A percentile compares a stretch with the other conserved stretches of the same genome.
phyloP scores from a whole-genome alignment of 2,113 vertebrate species.

The Antennarius striatus region DNA sequence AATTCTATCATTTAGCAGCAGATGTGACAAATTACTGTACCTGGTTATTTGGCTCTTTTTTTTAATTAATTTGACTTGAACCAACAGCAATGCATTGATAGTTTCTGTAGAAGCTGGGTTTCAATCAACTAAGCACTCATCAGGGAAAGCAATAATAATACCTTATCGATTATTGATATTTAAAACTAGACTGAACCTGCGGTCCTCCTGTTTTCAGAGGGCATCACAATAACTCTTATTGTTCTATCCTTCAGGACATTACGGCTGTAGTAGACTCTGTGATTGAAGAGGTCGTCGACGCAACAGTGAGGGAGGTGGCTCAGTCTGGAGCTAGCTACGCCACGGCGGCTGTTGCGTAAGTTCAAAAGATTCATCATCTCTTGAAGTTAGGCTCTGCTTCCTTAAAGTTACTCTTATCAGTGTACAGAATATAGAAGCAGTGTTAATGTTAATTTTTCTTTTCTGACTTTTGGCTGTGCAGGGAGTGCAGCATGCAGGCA shows the following conservation, averaged over 20 bases:
- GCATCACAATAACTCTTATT: background rate
- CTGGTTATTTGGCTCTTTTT: no score
- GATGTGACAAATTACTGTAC: no score
- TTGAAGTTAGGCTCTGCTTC: no score
- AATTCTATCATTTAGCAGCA: no score
- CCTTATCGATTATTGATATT: background rate
- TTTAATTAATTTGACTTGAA: no score
- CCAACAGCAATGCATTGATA: no score
- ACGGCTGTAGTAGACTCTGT: conserved; percentile 78
- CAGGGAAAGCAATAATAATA: no score
- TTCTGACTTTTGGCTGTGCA: conserved; percentile 47
- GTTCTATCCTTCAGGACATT: conserved; percentile 79
- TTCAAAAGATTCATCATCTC: background rate
- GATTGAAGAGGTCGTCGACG: conserved; percentile 82
- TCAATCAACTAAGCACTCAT: no score
- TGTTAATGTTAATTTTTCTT: background rate
- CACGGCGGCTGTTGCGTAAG: conserved; percentile 82
- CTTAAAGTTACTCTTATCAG: no score
- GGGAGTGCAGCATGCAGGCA: conserved; percentile 74
- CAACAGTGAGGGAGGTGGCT: conserved; percentile 79
- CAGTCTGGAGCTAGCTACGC: conserved; percentile 72
- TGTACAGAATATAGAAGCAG: no score
- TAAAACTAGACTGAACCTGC: background rate
- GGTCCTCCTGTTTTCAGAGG: background rate
- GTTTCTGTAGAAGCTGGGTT: no score